Base-by-base conservation (phyloP, 2,113 vertebrate genomes). In the Irena cyanogastra region DNA sequence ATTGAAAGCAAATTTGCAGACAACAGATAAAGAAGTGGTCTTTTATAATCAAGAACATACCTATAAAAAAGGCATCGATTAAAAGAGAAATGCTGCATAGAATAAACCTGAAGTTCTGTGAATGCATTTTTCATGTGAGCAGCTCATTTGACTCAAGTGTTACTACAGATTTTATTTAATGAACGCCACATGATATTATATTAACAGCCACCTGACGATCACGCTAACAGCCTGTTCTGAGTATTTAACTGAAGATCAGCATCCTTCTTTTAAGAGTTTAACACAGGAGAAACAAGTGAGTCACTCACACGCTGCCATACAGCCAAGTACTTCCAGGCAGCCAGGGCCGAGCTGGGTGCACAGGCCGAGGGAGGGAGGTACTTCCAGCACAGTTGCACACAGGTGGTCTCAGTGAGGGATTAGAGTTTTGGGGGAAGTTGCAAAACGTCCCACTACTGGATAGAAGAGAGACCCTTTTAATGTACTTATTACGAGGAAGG, bases 121-220 rank as follows among this genome's bases (percentile, higher is more conserved):
- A 89, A 83, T 6, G 31, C 19, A 75, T 86, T 95, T 93, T 70
- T 90, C 54, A 81, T 31, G 52, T 30, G n/a, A 87, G 64, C 20
- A 68, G 83, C 56, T 93, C 68, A 90, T 63, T 81, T 3, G 30
- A 89, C 63, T 90, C 30, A 23, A 86, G 68, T 1, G 0, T 83
- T 81, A 47, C 63, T 86, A 83, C 50, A 88, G 86, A 63, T 93
- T 75, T 81, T 74, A 81, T 92, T 89, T 94, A 79, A 95, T 49
- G 54, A 87, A 72, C 0, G 0, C 27, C 84, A 75, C 56, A 41
- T 27, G 39, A 84, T 44, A 59, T 14, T 89, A 30, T 39, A 87
- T 53, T 76, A 91, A 57, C 74, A 89, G 50, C 52, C 75, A 94
- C 57, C 50, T 79, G 60, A 87, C 45, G 59, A 77, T 70, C 70